phyloP scores from a whole-genome alignment of 2,113 vertebrate genomes.

The Bungarus multicinctus region DNA sequence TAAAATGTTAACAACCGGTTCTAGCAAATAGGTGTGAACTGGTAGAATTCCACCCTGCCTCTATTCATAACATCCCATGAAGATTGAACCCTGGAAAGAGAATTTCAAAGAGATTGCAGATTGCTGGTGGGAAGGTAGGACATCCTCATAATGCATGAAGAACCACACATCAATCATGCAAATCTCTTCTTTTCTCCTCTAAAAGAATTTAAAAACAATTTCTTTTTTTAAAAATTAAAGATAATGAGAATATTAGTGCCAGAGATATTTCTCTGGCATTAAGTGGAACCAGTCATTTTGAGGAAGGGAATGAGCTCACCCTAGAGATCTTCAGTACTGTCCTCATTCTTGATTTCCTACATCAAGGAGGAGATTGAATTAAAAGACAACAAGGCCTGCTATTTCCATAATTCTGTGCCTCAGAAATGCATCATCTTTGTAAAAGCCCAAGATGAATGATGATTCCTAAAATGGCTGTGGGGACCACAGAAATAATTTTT shows the following conservation, averaged over 20 bases:
- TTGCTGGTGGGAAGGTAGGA: background rate
- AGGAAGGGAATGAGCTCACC: background rate
- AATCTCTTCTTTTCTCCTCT: background rate
- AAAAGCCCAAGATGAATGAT: background rate
- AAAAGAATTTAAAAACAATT: background rate
- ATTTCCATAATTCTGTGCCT: background rate
- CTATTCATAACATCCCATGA: background rate
- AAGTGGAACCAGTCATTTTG: background rate
- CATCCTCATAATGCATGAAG: background rate
- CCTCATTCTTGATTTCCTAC: background rate
- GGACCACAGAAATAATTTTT: slow-evolving; percentile 25
- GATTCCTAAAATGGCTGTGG: background rate
- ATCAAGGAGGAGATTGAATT: background rate
- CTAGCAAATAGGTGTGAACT: too few relatives aligned
- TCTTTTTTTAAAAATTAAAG: background rate
- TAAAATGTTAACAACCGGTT: too few relatives aligned
- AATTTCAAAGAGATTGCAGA: background rate
- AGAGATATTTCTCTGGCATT: background rate
- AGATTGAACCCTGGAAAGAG: background rate
- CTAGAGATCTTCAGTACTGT: background rate
- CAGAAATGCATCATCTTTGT: background rate
- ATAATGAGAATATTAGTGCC: background rate
- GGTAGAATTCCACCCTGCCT: too few relatives aligned
- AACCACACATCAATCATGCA: background rate
- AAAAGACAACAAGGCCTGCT: background rate